Conservation (phyloP, 2,797 vertebrate species). For the Thamnophis elegans region DNA sequence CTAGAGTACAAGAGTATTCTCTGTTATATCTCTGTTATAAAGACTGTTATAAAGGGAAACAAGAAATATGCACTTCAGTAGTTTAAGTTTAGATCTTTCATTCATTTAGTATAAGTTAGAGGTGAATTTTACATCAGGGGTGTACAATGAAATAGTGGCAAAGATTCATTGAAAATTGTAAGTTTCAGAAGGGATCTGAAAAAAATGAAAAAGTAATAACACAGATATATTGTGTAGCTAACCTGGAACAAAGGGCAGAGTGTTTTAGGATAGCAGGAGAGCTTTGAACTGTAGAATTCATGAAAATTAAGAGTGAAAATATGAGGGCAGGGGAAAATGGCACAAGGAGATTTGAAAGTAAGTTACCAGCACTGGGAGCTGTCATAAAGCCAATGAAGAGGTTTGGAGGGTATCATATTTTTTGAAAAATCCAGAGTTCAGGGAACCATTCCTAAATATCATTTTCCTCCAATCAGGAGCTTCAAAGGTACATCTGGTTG, state of each 20-base stretch:
- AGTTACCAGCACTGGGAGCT: neutral
- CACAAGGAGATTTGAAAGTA: neutral
- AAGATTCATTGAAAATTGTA: neutral
- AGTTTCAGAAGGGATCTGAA: neutral
- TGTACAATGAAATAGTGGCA: neutral
- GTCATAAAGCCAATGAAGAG: neutral
- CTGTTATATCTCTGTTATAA: no score
- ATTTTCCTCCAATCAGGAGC: neutral
- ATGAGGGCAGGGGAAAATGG: neutral
- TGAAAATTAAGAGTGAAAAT: neutral
- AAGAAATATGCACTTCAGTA: neutral
- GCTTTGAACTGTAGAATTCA: neutral
- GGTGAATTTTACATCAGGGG: neutral
- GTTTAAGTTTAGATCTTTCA: neutral
- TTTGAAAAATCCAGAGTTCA: neutral
- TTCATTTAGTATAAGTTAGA: neutral
- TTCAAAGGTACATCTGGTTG: neutral
- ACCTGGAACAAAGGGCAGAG: neutral
- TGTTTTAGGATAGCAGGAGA: neutral
- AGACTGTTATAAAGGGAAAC: no score
- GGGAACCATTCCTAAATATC: neutral
- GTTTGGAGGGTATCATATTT: neutral
- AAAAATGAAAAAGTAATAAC: neutral
- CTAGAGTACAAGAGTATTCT: neutral
- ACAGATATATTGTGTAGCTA: neutral